A percentile compares a stretch with the other conserved stretches of the same genome.
phyloP scores from a whole-genome alignment of 2,113 vertebrate genomes.

The Cercocebus atys region DNA sequence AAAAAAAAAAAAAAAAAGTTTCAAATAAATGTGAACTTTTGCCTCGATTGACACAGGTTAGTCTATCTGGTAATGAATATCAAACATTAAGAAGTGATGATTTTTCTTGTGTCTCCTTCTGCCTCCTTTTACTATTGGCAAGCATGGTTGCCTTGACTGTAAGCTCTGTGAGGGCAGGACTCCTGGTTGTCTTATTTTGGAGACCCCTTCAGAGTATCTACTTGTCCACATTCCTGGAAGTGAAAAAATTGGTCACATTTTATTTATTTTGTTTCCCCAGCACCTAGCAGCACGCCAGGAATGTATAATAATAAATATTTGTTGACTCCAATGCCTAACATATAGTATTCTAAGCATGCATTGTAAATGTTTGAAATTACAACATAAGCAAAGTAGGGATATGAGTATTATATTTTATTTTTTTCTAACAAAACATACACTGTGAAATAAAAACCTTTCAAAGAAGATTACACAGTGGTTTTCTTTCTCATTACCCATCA shows the following conservation, averaged over 20 bases:
- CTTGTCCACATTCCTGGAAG: background rate
- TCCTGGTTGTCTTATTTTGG: background rate
- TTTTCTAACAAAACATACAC: background rate
- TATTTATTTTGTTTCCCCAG: background rate
- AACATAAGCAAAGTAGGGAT: slow-evolving; percentile 34
- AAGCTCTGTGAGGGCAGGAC: background rate
- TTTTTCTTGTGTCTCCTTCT: background rate
- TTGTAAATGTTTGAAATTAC: slow-evolving; percentile 21
- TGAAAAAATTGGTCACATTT: background rate
- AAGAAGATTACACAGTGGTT: slow-evolving; percentile 29
- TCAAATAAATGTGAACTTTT: background rate
- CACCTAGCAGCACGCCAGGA: background rate
- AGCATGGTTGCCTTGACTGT: background rate
- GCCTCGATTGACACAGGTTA: background rate
- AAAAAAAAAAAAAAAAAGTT: background rate
- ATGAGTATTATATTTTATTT: slow-evolving; percentile 21
- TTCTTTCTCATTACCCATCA: slow-evolving; percentile 32
- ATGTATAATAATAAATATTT: background rate
- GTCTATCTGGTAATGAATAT: background rate
- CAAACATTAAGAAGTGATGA: background rate
- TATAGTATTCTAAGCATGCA: background rate
- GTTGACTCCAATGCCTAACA: background rate
- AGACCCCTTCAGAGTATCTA: background rate
- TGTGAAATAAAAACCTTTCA: slow-evolving; percentile 49
- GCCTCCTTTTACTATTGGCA: background rate